phyloP scores from a whole-genome alignment of 2,888 invertebrate genomes.

The Schizotus pectinicornis region DNA sequence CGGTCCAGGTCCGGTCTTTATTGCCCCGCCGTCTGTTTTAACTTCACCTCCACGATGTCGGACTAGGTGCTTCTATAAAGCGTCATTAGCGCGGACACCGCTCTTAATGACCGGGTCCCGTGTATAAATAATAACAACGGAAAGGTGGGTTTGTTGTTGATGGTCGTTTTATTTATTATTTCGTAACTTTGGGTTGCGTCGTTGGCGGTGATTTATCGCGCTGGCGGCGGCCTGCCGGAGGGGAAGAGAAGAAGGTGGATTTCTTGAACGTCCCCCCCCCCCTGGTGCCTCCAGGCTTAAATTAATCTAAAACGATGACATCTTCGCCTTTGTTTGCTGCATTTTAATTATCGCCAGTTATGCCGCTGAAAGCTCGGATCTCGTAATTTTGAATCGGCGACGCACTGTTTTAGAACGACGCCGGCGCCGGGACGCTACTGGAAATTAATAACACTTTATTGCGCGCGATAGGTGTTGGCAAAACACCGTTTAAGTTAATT shows the following conservation, averaged over 20 bases:
- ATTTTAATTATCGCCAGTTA: background rate
- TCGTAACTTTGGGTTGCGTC: slow-evolving; percentile 11
- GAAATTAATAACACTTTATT: no score
- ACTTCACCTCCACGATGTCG: slow-evolving; percentile 8
- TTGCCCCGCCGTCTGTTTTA: slow-evolving; percentile 18
- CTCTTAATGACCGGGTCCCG: slow-evolving; percentile 16
- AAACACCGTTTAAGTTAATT: no score
- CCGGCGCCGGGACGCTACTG: no score
- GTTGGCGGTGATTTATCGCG: slow-evolving; percentile 19
- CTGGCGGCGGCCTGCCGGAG: background rate
- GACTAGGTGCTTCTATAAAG: slow-evolving; percentile 13
- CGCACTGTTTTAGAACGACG: no score
- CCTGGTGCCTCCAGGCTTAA: background rate
- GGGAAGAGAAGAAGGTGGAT: background rate
- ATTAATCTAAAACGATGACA: slow-evolving; percentile 7
- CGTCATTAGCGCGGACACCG: slow-evolving; percentile 26
- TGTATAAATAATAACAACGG: slow-evolving; percentile 16
- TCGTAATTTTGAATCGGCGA: no score
- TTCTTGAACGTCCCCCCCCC: background rate
- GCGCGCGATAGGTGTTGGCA: no score
- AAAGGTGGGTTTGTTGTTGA: background rate
- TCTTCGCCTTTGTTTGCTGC: slow-evolving; percentile 1
- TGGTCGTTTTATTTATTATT: slow-evolving; percentile 19
- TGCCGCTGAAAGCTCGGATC: no score
- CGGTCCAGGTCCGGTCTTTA: slow-evolving; percentile 31